A percentile compares a stretch with the other conserved stretches of the same genome.
Conservation (phyloP, 2,113 vertebrate genomes). For the Saguinus midas region DNA sequence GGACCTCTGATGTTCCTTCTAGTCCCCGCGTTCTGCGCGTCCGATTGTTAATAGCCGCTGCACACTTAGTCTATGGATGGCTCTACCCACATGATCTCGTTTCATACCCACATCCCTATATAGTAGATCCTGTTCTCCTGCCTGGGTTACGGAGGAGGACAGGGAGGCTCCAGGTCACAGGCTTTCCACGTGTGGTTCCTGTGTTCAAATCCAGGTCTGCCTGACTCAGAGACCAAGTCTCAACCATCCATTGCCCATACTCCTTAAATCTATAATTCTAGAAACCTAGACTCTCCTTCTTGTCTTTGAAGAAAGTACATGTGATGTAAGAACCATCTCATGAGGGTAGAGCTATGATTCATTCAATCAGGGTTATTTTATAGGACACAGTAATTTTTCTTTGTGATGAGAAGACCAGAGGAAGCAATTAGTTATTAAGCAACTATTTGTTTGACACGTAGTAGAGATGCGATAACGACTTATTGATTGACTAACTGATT, state of each 20-base stretch:
- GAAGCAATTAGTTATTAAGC: slow-evolving; percentile 40
- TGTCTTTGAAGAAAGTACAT: not conserved
- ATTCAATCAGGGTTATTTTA: not conserved
- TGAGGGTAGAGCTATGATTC: not conserved
- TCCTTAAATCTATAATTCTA: not conserved
- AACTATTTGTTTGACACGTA: slow-evolving; percentile 28
- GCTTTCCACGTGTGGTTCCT: not conserved
- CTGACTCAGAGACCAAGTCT: slow-evolving; percentile 34
- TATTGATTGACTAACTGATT: slow-evolving; percentile 44
- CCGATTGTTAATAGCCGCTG: not conserved
- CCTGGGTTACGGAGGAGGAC: not conserved
- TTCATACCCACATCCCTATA: rapidly evolving
- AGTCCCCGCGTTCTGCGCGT: not conserved
- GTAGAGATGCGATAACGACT: slow-evolving; percentile 36
- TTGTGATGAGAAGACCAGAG: not conserved
- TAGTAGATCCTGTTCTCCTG: not conserved
- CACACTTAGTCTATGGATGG: not conserved
- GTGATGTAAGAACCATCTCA: not conserved
- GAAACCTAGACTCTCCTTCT: not conserved
- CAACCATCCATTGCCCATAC: not conserved
- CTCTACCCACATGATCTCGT: rapidly evolving
- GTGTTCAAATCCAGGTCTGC: not conserved
- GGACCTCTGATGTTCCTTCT: not conserved
- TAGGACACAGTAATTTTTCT: not conserved
- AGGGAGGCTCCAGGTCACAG: not conserved